Evolutionary conservation across 2,797 vertebrate genomes (phyloP).

Genomic region (Threskiornis aethiopicus): DNA sequence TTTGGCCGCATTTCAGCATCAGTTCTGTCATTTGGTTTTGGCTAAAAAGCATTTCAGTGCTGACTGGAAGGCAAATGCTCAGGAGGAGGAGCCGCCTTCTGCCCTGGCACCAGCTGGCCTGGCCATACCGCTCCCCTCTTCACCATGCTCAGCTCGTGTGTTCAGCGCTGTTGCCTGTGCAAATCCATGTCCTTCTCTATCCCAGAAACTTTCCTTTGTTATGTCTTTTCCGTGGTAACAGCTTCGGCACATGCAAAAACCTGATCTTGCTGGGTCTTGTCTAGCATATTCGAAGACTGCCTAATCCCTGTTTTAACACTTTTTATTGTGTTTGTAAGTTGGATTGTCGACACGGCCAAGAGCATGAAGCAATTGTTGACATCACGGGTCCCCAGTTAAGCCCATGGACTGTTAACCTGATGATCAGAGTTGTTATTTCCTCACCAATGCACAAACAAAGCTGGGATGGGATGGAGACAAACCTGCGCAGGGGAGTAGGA

Average conservation of each 20-base stretch:
- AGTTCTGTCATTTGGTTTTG: neutral
- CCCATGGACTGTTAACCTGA: neutral
- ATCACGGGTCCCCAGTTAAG: neutral
- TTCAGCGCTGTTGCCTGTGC: neutral
- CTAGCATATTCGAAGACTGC: neutral
- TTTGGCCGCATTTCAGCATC: neutral
- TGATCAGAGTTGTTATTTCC: neutral
- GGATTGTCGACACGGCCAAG: neutral
- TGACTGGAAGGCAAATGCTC: neutral
- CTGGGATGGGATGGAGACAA: neutral
- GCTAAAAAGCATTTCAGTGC: neutral
- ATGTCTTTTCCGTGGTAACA: neutral
- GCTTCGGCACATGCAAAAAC: neutral
- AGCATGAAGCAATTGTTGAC: neutral
- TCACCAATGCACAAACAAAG: neutral
- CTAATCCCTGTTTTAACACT: neutral
- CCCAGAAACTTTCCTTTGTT: neutral
- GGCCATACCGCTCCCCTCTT: rapidly evolving
- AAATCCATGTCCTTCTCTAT: neutral
- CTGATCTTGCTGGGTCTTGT: neutral
- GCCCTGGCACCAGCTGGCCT: neutral
- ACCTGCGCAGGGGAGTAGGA: rapidly evolving
- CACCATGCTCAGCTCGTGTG: neutral
- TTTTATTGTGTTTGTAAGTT: neutral
- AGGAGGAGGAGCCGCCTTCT: neutral